Percentiles rank a stretch among this genome's conserved stretches.
These are phyloP conservation scores for Crenuchus spilurus DNA, from an alignment of 2,797 vertebrate species.

Conservation along the genomic window DNA sequence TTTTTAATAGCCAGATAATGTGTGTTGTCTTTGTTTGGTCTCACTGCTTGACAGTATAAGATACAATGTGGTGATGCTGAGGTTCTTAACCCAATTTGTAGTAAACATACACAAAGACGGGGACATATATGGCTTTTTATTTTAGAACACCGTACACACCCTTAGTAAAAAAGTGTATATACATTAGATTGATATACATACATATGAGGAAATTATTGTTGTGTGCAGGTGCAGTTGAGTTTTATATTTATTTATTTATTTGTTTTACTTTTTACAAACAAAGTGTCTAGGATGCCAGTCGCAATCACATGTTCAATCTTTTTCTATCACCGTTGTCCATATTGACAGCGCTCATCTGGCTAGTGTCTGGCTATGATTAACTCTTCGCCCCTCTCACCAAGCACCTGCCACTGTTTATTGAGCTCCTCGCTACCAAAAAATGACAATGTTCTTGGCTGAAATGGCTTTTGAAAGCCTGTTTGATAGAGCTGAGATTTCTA, in stretches of 20 bases:
- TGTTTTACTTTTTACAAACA: constrained; percentile 5
- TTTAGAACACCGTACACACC: neutral
- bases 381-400: constrained; percentile 39
- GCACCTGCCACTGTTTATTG: constrained; percentile 51
- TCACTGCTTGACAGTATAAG: neutral
- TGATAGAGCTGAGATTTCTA: constrained; percentile 56
- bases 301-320: constrained; percentile 41
- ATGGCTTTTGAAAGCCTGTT: constrained; percentile 59
- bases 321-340: constrained; percentile 30
- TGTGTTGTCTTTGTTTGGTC: no score
- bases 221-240: neutral
- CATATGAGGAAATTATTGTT: neutral
- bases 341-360: constrained; percentile 49
- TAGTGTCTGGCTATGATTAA: constrained; percentile 43
- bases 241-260: neutral
- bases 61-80: neutral
- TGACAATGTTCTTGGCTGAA: constrained; percentile 49
- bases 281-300: constrained; percentile 11
- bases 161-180: neutral
- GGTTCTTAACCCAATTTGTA: neutral
- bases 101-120: neutral
- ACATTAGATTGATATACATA: neutral
- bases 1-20: no score
- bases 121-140: neutral
- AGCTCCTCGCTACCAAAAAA: constrained; percentile 38